Evolutionary conservation across 2,797 vertebrate species (phyloP), one percentile per base, ranked within the genome.

Genomic region (Ambastaia sidthimunki): DNA sequence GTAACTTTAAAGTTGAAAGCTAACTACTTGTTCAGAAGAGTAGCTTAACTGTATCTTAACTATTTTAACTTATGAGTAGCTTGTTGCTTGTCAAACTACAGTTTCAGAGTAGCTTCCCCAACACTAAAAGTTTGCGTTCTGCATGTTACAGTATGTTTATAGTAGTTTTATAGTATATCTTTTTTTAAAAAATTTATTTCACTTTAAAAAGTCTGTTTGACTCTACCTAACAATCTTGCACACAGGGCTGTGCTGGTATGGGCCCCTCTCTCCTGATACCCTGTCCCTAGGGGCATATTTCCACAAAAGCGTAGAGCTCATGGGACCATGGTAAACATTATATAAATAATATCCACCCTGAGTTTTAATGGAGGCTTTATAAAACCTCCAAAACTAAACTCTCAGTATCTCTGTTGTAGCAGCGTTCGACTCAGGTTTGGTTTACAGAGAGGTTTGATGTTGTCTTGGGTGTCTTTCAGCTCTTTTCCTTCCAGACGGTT

Each of bases 381-480:
- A 23, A 28, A 21, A n/a, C 34, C 52, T 44, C 63, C 63, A 47
- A 75, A 63, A 62, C 66, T 47, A 72, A 34, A 70, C 68, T 48
- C 59, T 71, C 7, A 3, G 18, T 52, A 18, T 59, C 31, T 16
- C 23, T 71, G 59, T 81, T 71, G 62, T 59, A 47, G 25, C 75
- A 80, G 52, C 41, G 34, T 62, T 37, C 28, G 28, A 50, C 60
- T 41, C 50, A 21, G 25, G 19, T 28, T 19, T 65, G 48, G 18
- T 57, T 73, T 1, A 83, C 48, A 15, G 67, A 15, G 52, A 75
- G n/a, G n/a, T 19, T 52, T 52, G 23, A 70, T 31, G 3, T 19
- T 71, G 25, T 75, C 28, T 54, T 37, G 15, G 28, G 37, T 28
- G 21, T 12, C 57, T 73, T 73, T 73, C 4, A 60, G 12, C 23